Conservation (phyloP, 2,888 invertebrate species). For the Mythimna albipuncta region DNA sequence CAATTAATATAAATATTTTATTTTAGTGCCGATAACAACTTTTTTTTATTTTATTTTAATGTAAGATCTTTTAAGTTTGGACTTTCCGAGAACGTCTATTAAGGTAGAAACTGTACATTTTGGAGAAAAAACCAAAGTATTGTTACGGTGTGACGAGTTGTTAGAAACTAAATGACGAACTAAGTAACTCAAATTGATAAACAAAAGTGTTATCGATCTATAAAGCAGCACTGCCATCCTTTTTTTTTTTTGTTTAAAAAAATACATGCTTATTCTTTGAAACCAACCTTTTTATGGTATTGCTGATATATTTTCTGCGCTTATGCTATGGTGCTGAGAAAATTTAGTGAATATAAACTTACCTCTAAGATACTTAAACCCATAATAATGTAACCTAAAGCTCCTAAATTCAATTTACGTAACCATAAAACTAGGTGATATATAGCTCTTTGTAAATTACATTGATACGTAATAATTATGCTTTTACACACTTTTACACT, state of each 20-base stretch:
- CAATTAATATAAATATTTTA: background rate
- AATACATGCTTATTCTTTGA: constrained; percentile 14
- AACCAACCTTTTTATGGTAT: constrained; percentile 7
- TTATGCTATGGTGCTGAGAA: constrained; percentile 14
- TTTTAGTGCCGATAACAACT: background rate
- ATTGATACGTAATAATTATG: constrained; percentile 77
- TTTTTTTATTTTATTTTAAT: background rate
- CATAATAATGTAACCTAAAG: constrained; percentile 2
- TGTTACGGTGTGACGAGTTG: constrained; percentile 15
- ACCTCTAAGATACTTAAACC: constrained; percentile 20
- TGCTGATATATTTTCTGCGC: constrained; percentile 3
- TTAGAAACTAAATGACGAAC: constrained; percentile 37
- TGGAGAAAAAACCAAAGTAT: background rate
- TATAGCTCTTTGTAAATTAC: constrained; percentile 61
- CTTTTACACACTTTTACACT: constrained; percentile 84
- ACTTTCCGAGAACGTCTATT: background rate
- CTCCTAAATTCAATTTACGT: constrained; percentile 23
- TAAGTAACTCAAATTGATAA: background rate
- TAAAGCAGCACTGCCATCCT: background rate
- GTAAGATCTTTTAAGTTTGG: background rate
- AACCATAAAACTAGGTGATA: constrained; percentile 27
- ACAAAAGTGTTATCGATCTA: background rate
- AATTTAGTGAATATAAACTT: constrained; percentile 29
- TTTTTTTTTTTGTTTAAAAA: background rate
- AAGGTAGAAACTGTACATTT: background rate